Conservation (phyloP, 2,113 vertebrate genomes). For the Actinemys pallida region DNA sequence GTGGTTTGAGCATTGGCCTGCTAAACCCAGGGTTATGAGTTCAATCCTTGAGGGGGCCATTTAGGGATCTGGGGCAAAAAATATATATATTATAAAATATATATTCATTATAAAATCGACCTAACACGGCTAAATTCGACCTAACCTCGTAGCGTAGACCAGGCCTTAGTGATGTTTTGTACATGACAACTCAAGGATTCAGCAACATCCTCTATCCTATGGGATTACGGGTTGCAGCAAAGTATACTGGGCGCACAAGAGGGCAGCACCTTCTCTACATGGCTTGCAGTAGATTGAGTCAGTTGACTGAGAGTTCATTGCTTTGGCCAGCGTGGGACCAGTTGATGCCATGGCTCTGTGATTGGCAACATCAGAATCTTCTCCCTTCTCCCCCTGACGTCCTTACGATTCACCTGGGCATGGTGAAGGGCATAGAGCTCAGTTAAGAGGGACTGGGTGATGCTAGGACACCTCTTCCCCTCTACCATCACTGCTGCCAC, state of each 20-base stretch:
- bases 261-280: too few relatives aligned
- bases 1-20: too few relatives aligned
- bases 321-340: neutral
- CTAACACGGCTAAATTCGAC: too few relatives aligned
- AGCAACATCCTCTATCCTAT: neutral
- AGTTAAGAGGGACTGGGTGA: neutral
- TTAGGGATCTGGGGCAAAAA: too few relatives aligned
- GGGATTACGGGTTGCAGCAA: neutral
- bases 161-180: neutral
- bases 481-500: neutral
- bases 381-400: neutral
- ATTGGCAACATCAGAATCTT: neutral
- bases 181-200: neutral
- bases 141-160: too few relatives aligned
- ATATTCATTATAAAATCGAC: too few relatives aligned
- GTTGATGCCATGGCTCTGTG: neutral
- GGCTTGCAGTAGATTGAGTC: too few relatives aligned
- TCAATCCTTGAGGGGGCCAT: too few relatives aligned
- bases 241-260: too few relatives aligned
- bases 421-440: neutral
- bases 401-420: neutral
- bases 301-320: too few relatives aligned
- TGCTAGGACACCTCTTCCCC: neutral
- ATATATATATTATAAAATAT: too few relatives aligned
- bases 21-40: too few relatives aligned